phyloP scores from a whole-genome alignment of 2,888 invertebrate species.

The Drosophila mimica region DNA sequence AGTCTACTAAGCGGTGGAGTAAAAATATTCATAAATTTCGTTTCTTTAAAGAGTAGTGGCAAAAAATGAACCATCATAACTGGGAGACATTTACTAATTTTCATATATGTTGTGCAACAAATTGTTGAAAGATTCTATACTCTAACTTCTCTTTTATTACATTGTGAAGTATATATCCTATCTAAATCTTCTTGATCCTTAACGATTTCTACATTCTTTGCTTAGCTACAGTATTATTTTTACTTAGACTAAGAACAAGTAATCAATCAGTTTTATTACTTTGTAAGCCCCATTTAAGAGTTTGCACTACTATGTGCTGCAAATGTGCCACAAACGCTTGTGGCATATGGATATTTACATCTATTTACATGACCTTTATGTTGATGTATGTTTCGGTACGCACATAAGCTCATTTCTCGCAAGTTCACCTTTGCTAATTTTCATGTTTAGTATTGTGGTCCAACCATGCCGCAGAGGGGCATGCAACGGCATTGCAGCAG shows the following conservation, averaged over 20 bases:
- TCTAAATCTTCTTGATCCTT: neutral
- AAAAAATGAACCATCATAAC: neutral
- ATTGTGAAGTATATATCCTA: neutral
- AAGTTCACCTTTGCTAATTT: conserved; percentile 72
- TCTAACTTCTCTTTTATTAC: neutral
- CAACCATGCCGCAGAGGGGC: conserved; percentile 12
- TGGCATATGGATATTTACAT: neutral
- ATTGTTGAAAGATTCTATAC: neutral
- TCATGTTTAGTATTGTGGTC: conserved; percentile 60
- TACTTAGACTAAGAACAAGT: neutral
- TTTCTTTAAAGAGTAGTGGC: neutral
- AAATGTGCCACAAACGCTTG: neutral
- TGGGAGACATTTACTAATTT: neutral
- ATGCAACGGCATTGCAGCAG: conserved; percentile 3
- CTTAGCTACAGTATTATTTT: neutral
- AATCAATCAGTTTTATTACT: neutral
- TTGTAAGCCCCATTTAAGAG: neutral
- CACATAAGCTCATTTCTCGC: conserved; percentile 66
- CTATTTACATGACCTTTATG: conserved; percentile 18
- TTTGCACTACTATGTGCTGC: neutral
- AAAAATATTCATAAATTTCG: neutral
- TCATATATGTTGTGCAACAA: too few species aligned
- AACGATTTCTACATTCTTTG: neutral
- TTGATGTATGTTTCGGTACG: conserved; percentile 49
- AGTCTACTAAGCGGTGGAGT: neutral